Percentiles rank a stretch among this genome's conserved stretches.
phyloP scores from a whole-genome alignment of 2,797 vertebrate genomes.

The Notolepis coatsorum region DNA sequence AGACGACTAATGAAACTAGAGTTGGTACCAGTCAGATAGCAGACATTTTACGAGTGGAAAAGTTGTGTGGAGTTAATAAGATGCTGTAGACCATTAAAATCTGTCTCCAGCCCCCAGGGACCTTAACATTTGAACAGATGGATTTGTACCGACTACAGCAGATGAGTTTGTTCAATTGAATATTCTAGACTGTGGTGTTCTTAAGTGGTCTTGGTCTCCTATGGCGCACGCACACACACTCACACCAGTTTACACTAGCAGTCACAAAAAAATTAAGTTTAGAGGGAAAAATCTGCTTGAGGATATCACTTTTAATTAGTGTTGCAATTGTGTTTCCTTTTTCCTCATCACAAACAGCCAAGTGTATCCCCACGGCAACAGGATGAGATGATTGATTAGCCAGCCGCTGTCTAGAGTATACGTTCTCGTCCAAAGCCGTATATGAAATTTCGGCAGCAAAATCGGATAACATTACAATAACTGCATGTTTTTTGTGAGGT shows the following conservation, averaged over 20 bases:
- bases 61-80: conserved; percentile 31
- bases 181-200: background rate
- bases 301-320: background rate
- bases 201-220: background rate
- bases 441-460: no score
- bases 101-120: background rate
- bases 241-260: background rate
- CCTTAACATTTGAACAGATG: background rate
- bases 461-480: no score
- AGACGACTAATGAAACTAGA: conserved; percentile 41
- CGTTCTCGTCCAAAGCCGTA: background rate
- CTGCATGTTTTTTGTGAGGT: no score
- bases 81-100: conserved; percentile 15
- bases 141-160: background rate
- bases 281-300: background rate
- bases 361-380: background rate
- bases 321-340: background rate
- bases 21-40: conserved; percentile 30
- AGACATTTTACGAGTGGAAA: conserved; percentile 34
- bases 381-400: background rate
- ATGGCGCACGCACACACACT: background rate
- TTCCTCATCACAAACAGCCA: background rate
- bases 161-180: conserved; percentile 20
- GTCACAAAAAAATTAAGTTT: background rate
- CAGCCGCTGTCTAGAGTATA: background rate